phyloP scores from a whole-genome alignment of 2,113 vertebrate genomes.

The Nibea albiflora region DNA sequence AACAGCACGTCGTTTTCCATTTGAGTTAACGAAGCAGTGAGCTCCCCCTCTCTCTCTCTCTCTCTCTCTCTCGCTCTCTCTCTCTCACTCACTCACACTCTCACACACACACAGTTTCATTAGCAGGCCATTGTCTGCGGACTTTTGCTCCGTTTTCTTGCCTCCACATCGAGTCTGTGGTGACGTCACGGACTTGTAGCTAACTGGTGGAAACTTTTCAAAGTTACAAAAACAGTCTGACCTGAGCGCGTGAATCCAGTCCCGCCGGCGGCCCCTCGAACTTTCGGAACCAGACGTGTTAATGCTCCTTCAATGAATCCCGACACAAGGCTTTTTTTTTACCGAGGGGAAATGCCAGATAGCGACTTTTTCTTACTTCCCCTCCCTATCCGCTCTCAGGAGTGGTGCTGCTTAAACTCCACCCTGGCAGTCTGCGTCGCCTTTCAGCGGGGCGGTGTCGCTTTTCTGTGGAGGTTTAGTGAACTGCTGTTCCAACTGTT shows the following conservation, averaged over 20 bases:
- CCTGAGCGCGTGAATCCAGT: slow-evolving; percentile 56
- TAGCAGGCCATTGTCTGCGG: slow-evolving; percentile 1
- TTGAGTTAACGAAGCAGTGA: too few relatives aligned
- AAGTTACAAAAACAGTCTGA: slow-evolving; percentile 41
- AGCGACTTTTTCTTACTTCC: slow-evolving; percentile 59
- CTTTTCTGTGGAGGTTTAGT: background rate
- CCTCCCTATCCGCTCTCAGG: slow-evolving; percentile 69
- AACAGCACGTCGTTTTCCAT: background rate
- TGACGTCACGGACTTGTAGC: slow-evolving; percentile 64
- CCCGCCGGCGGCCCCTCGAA: slow-evolving; percentile 29
- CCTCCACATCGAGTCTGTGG: slow-evolving; percentile 47
- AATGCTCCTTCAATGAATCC: slow-evolving; percentile 3
- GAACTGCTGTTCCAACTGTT: background rate
- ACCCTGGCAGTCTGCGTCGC: slow-evolving; percentile 57
- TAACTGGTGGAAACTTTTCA: slow-evolving; percentile 65
- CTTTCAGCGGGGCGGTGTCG: slow-evolving; percentile 51
- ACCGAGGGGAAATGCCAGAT: slow-evolving; percentile 48
- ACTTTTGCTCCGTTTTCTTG: slow-evolving; percentile 26
- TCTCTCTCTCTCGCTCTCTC: background rate
- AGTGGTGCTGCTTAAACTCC: slow-evolving; percentile 58
- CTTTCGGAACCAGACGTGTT: background rate
- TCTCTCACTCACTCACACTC: too few relatives aligned
- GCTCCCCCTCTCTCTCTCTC: rapidly evolving
- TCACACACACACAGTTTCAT: background rate
- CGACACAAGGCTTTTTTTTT: slow-evolving; percentile 7